Conservation (phyloP, 2,797 vertebrate genomes). For the Tarsius wallacei region DNA sequence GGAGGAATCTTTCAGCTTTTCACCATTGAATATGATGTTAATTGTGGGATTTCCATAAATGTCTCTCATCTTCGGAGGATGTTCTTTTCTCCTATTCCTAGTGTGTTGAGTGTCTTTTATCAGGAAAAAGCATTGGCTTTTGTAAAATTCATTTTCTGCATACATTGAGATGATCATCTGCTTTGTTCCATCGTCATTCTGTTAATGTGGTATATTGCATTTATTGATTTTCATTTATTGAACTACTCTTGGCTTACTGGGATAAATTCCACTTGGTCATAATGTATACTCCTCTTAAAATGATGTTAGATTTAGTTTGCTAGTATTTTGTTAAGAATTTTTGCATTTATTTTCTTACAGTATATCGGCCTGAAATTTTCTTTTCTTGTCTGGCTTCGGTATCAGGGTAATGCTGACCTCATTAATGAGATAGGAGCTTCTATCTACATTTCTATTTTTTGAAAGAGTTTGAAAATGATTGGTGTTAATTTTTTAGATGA, state of each 20-base stretch:
- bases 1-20: background rate
- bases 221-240: background rate
- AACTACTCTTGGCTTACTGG: background rate
- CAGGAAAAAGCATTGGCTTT: background rate
- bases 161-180: background rate
- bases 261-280: background rate
- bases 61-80: background rate
- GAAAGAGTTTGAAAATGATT: slow-evolving; percentile 20
- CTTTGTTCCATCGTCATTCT: background rate
- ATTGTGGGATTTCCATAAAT: background rate
- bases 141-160: background rate
- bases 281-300: background rate
- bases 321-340: slow-evolving; percentile 33
- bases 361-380: background rate
- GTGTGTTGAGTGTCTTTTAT: background rate
- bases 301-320: slow-evolving; percentile 14
- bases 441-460: background rate
- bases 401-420: background rate
- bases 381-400: slow-evolving; percentile 8
- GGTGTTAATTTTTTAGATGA: background rate
- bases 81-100: background rate
- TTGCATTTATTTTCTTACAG: background rate
- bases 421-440: background rate
- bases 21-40: background rate
- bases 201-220: background rate